Base-by-base conservation (phyloP, 2,888 invertebrate genomes). In the Crossocerus cetratus region DNA sequence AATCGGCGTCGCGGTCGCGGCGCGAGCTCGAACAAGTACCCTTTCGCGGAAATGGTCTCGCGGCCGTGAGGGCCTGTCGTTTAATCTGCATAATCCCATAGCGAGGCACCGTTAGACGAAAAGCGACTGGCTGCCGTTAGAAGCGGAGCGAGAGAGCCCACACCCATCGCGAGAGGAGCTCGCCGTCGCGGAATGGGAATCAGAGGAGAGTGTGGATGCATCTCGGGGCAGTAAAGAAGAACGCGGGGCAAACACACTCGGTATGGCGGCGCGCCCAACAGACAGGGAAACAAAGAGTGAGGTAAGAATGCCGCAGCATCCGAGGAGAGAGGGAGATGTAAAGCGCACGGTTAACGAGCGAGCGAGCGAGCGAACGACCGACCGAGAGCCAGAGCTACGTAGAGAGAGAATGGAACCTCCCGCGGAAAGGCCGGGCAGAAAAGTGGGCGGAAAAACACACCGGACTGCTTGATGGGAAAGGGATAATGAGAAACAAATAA, bases 31-130 rank as follows among this genome's bases (percentile, higher is more conserved):
- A 63, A 55, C 8, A 32, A 32, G 1, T 72, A 59, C 74, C 71
- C 74, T 74, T 66, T 78, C 67, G 72, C 74, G 71, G 55, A 58
- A 69, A 62, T 57, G 57, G 69, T 45, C 32, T 64, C 65, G 66
- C 77, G 80, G 75, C 80, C 85, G 86, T 86, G 8, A 32, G 32
- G 32, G 85, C 84, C 84, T 87, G 84, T 87, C 83, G 83, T 84
- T 86, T 84, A 85, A 87, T 87, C 86, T 87, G 85, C 87, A 87
- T 87, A 87, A 87, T 85, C 85, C 83, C 80, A 83, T 81, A 83
- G 81, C 42, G 71, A 69, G 32, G 77, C 82, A 84, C 87, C 87
- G 87, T 87, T 87, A 87, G 82, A 74, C 82, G 82, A 81, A 83
- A 86, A 86, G 83, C 84, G 66, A 75, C 62, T 69, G 84, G 83